Conservation (phyloP, 1,140 invertebrate genomes). For the Latrodectus geometricus region DNA sequence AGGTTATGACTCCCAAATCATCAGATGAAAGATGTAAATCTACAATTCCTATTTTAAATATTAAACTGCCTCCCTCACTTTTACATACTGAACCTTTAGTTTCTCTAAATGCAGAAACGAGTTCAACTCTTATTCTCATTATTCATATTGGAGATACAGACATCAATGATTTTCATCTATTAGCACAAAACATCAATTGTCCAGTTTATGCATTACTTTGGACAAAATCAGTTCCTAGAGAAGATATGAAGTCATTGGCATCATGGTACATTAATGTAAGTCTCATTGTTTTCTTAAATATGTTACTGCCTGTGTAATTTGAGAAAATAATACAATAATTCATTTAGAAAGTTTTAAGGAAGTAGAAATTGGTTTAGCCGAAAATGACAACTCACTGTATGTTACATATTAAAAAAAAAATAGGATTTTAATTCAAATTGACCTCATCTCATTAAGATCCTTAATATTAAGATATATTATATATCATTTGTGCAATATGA, state of each 20-base stretch:
- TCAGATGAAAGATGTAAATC: neutral
- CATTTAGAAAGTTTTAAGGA: too few relatives aligned
- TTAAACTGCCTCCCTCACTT: neutral
- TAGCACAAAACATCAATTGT: neutral
- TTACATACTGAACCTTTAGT: neutral
- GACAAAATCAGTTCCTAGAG: neutral
- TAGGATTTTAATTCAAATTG: too few relatives aligned
- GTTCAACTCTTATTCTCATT: neutral
- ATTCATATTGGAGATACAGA: neutral
- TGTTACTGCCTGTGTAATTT: neutral
- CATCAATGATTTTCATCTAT: neutral
- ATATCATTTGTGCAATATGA: too few relatives aligned
- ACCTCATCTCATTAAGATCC: too few relatives aligned
- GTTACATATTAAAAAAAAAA: too few relatives aligned
- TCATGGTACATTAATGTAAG: neutral
- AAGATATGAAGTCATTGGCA: neutral
- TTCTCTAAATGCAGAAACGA: neutral
- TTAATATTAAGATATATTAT: too few relatives aligned
- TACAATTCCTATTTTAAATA: neutral
- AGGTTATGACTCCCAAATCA: neutral
- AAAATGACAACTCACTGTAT: too few relatives aligned
- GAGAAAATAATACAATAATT: too few relatives aligned
- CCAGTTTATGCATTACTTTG: neutral
- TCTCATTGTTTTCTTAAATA: neutral
- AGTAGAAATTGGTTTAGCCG: too few relatives aligned